Evolutionary conservation across 2,113 vertebrate species (phyloP).

Genomic region (Neodon shergylaensis): DNA sequence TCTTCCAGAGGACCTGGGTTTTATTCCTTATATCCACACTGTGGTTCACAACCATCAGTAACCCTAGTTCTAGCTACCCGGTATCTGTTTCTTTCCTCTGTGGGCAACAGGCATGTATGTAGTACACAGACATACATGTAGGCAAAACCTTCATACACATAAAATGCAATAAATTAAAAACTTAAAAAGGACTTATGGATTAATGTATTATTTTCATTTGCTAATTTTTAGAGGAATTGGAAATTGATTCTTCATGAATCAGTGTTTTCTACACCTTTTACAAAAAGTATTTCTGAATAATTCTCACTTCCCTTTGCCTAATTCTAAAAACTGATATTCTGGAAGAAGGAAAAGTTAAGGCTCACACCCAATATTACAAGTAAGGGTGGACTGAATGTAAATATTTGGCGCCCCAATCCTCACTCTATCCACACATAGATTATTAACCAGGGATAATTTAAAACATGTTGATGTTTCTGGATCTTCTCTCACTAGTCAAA

Average conservation of each 20-base stretch:
- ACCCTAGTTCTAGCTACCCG: not conserved
- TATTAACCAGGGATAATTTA: not conserved
- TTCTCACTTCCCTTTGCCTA: not conserved
- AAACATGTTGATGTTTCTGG: not conserved
- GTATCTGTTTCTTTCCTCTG: too few species aligned
- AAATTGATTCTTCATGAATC: not conserved
- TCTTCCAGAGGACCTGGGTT: not conserved
- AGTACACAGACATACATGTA: not conserved
- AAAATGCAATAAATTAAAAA: not conserved
- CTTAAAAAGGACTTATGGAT: not conserved
- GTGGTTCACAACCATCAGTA: not conserved
- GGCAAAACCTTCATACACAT: not conserved
- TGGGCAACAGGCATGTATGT: not conserved
- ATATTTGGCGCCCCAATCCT: not conserved
- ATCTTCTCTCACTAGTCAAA: not conserved
- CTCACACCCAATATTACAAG: not conserved
- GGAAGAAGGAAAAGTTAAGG: not conserved
- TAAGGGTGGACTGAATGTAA: not conserved
- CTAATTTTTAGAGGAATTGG: not conserved
- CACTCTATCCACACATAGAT: not conserved
- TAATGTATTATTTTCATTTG: not conserved
- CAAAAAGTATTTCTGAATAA: not conserved
- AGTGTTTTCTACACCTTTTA: not conserved
- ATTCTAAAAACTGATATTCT: not conserved
- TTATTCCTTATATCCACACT: too few species aligned